Conservation (phyloP, 2,113 vertebrate genomes). For the Cephalopterus ornatus region DNA sequence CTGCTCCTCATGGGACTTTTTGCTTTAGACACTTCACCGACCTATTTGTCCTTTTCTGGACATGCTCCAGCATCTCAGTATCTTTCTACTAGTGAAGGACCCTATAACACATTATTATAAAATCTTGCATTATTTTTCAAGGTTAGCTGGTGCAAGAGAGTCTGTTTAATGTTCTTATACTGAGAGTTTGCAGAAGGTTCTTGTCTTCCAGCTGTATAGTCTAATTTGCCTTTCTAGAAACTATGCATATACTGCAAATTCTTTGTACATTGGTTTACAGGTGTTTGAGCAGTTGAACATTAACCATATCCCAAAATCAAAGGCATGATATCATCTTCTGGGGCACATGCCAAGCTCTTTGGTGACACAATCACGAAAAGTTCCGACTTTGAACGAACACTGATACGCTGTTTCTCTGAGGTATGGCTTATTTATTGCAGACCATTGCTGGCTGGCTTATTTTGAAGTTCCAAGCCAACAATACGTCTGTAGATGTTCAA, state of each 20-base stretch:
- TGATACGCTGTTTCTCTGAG: neutral
- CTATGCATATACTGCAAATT: neutral
- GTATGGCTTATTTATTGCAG: neutral
- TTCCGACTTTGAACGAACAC: neutral
- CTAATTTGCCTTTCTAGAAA: neutral
- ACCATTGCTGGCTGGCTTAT: neutral
- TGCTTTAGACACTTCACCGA: neutral
- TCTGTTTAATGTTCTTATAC: neutral
- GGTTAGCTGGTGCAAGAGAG: neutral
- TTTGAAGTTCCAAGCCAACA: neutral
- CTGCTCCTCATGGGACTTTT: neutral
- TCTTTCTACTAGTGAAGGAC: neutral
- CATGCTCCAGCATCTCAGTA: rapidly evolving
- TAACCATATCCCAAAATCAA: neutral
- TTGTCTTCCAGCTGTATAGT: neutral
- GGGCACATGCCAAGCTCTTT: neutral
- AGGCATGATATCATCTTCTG: neutral
- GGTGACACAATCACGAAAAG: neutral
- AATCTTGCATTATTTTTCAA: neutral
- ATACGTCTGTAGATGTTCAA: neutral
- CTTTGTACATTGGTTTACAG: neutral
- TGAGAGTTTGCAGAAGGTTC: neutral
- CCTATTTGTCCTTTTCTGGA: neutral
- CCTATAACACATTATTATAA: neutral
- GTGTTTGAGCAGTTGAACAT: neutral